A percentile compares a stretch with the other conserved stretches of the same genome.
Conservation (phyloP, 1,140 invertebrate genomes). For the Physella acuta region DNA sequence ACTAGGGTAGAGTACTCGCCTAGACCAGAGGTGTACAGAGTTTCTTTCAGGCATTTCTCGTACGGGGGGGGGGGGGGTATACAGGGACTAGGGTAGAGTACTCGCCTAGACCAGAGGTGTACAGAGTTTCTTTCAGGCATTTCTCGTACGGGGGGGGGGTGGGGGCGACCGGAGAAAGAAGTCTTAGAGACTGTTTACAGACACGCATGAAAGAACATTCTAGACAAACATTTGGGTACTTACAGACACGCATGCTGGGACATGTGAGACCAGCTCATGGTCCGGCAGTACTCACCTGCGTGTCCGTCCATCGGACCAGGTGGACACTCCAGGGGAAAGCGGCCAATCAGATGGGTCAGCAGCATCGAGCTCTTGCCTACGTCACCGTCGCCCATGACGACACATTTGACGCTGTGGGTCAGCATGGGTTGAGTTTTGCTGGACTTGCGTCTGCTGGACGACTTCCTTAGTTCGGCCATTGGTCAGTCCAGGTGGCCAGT, state of each 20-base stretch:
- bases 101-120: too few species aligned
- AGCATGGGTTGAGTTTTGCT: not conserved
- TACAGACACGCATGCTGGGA: not conserved
- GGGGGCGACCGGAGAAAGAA: too few species aligned
- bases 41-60: too few species aligned
- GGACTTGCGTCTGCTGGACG: not conserved
- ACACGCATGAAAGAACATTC: not conserved
- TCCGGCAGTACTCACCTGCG: conserved; percentile 26
- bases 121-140: too few species aligned
- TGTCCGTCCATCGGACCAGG: conserved; percentile 31
- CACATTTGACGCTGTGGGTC: conserved; percentile 50
- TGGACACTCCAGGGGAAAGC: conserved; percentile 36
- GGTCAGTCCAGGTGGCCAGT: too few species aligned
- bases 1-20: too few species aligned
- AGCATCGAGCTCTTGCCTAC: conserved; percentile 88
- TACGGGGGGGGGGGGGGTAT: too few species aligned
- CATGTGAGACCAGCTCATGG: not conserved
- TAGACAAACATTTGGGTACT: not conserved
- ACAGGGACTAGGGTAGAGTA: too few species aligned
- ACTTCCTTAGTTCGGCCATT: not conserved
- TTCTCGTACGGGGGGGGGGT: too few species aligned
- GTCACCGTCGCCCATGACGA: conserved; percentile 91
- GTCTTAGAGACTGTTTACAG: not conserved
- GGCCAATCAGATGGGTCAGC: conserved; percentile 49
- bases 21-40: too few species aligned